Evolutionary conservation across 2,113 vertebrate genomes (phyloP).

Genomic region (Atlantisia rogersi): DNA sequence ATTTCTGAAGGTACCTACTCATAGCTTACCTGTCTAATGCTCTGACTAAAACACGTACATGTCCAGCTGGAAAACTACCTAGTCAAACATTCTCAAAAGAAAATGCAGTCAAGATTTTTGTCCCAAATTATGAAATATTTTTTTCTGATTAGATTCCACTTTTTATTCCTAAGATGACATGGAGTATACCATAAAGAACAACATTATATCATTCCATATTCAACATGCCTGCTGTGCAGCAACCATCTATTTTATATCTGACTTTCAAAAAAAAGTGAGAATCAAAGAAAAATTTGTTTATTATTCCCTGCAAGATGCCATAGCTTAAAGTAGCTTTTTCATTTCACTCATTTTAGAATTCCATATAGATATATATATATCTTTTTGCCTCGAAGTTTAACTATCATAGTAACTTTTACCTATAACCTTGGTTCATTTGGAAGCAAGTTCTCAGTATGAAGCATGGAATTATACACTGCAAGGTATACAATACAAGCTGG

Average conservation of each 20-base stretch:
- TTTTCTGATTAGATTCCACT: not conserved
- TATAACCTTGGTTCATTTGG: not conserved
- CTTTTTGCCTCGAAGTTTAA: slow-evolving; percentile 55
- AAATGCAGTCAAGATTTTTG: too few species aligned
- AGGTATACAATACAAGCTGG: fast-evolving
- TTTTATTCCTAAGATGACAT: not conserved
- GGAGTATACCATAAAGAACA: slow-evolving; percentile 6
- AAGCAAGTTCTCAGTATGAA: not conserved
- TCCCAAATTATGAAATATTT: not conserved
- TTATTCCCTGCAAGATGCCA: slow-evolving; percentile 35
- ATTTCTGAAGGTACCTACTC: not conserved
- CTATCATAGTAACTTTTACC: slow-evolving; percentile 8
- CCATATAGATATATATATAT: slow-evolving; percentile 30
- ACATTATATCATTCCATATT: not conserved
- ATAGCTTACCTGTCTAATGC: not conserved
- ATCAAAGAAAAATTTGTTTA: slow-evolving; percentile 54
- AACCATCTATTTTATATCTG: not conserved
- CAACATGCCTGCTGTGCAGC: not conserved
- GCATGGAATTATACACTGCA: not conserved
- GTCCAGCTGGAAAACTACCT: slow-evolving; percentile 39
- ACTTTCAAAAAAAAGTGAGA: slow-evolving; percentile 53
- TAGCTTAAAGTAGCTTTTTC: too few species aligned
- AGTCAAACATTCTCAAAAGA: slow-evolving; percentile 21
- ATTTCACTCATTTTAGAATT: slow-evolving; percentile 24
- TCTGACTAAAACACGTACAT: not conserved